These are phyloP conservation scores for Cyclargus thomasi DNA, from an alignment of 1,140 invertebrate species.

Conservation along the genomic window DNA sequence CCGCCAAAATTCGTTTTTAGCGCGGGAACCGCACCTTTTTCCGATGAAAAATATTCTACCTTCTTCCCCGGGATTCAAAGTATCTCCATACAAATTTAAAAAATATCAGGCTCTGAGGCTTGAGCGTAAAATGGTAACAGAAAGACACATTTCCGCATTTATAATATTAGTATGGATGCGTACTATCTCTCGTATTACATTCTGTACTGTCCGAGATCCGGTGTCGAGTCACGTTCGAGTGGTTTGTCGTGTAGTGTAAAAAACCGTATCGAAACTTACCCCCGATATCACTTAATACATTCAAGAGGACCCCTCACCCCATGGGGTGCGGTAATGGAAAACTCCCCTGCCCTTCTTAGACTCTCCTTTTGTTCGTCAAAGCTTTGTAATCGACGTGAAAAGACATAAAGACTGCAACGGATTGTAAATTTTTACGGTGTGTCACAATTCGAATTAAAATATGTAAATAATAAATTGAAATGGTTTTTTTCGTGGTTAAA, in stretches of 20 bases:
- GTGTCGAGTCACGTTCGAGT: not conserved
- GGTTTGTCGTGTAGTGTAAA: not conserved
- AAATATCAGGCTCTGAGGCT: no score
- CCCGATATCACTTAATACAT: constrained; percentile 39
- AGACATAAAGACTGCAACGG: not conserved
- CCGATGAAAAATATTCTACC: no score
- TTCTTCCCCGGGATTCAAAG: no score
- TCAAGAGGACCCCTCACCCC: constrained; percentile 21
- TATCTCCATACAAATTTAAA: no score
- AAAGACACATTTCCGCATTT: no score
- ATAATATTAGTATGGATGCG: no score
- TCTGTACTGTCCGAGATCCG: not conserved
- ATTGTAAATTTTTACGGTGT: not conserved
- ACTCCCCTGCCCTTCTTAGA: not conserved
- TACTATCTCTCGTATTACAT: no score
- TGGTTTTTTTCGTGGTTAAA: not conserved
- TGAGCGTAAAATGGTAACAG: no score
- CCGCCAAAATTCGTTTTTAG: no score
- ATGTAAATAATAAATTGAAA: not conserved
- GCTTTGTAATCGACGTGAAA: not conserved
- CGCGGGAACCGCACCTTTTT: no score
- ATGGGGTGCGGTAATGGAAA: constrained; percentile 24
- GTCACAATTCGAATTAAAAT: not conserved
- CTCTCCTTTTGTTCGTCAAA: not conserved
- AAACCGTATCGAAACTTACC: constrained; percentile 10